These are phyloP conservation scores for Hedya salicella DNA, from an alignment of 2,888 invertebrate genomes.

Conservation along the genomic window DNA sequence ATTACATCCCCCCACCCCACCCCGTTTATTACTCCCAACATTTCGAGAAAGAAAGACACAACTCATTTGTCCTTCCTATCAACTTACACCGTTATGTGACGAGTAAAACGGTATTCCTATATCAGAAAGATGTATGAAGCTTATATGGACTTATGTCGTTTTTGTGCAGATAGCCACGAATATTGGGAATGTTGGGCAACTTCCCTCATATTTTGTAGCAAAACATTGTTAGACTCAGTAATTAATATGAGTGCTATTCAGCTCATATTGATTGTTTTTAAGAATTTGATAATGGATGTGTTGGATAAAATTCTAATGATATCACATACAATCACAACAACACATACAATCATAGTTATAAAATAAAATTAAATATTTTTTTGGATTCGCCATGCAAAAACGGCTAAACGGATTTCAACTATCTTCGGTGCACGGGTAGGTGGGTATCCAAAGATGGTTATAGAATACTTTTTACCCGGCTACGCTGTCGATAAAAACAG, in stretches of 20 bases:
- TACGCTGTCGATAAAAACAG: too few species aligned
- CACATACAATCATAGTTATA: too few species aligned
- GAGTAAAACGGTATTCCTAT: background rate
- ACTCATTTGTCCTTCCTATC: background rate
- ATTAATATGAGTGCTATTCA: conserved; percentile 22
- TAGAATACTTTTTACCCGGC: too few species aligned
- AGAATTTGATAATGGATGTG: too few species aligned
- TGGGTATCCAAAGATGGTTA: too few species aligned
- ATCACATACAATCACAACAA: too few species aligned
- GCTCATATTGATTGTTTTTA: conserved; percentile 9
- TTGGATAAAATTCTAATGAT: too few species aligned
- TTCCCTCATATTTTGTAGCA: conserved; percentile 48
- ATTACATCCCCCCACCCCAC: conserved; percentile 9
- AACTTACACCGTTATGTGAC: background rate
- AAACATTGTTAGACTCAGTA: conserved; percentile 21
- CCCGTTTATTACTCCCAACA: conserved; percentile 14
- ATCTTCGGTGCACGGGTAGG: too few species aligned
- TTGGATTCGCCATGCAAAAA: too few species aligned
- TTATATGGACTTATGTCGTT: background rate
- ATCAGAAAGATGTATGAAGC: background rate
- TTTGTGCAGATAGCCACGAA: background rate
- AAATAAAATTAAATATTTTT: too few species aligned
- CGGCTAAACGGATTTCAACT: too few species aligned
- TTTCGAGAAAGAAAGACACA: background rate
- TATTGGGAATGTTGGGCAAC: conserved; percentile 17